A percentile compares a stretch with the other conserved stretches of the same genome.
Evolutionary conservation across 2,888 invertebrate species (phyloP).

Genomic region (Lypha dubia): DNA sequence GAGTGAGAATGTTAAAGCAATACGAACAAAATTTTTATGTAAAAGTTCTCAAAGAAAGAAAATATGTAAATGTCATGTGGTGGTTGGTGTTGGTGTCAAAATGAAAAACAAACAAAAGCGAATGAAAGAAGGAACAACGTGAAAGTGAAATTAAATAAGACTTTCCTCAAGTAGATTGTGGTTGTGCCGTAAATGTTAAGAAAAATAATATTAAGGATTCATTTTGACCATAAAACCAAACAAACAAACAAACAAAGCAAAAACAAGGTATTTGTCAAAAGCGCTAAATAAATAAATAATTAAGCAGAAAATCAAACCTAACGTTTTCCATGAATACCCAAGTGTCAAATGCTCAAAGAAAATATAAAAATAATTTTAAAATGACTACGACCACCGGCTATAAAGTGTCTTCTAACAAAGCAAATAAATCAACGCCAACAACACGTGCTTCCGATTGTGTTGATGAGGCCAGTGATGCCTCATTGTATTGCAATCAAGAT

Average conservation of each 20-base stretch:
- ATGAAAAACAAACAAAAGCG: slow-evolving; percentile 63
- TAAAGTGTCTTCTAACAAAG: slow-evolving; percentile 64
- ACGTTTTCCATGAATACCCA: slow-evolving; percentile 77
- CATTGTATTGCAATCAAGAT: slow-evolving; percentile 79
- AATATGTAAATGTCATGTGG: slow-evolving; percentile 71
- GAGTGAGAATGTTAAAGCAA: slow-evolving; percentile 48
- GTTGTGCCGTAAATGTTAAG: slow-evolving; percentile 13
- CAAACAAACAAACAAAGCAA: slow-evolving; percentile 3
- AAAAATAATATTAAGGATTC: slow-evolving; percentile 25
- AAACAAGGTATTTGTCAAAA: slow-evolving; percentile 40
- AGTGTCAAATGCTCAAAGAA: slow-evolving; percentile 74
- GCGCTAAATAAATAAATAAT: slow-evolving; percentile 5
- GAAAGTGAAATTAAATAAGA: slow-evolving; percentile 69
- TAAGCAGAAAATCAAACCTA: slow-evolving; percentile 20
- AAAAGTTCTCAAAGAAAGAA: slow-evolving; percentile 35
- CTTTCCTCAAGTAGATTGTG: slow-evolving; percentile 27
- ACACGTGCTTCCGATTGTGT: slow-evolving; percentile 78
- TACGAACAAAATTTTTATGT: slow-evolving; percentile 1
- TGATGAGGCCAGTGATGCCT: slow-evolving; percentile 83
- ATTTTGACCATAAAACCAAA: slow-evolving; percentile 4
- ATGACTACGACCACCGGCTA: slow-evolving; percentile 76
- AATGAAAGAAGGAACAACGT: slow-evolving; percentile 59
- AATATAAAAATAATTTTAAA: slow-evolving; percentile 71
- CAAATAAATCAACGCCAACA: slow-evolving; percentile 67
- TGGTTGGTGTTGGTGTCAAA: no score